phyloP scores from a whole-genome alignment of 2,797 vertebrate species.

The Euthynnus affinis region DNA sequence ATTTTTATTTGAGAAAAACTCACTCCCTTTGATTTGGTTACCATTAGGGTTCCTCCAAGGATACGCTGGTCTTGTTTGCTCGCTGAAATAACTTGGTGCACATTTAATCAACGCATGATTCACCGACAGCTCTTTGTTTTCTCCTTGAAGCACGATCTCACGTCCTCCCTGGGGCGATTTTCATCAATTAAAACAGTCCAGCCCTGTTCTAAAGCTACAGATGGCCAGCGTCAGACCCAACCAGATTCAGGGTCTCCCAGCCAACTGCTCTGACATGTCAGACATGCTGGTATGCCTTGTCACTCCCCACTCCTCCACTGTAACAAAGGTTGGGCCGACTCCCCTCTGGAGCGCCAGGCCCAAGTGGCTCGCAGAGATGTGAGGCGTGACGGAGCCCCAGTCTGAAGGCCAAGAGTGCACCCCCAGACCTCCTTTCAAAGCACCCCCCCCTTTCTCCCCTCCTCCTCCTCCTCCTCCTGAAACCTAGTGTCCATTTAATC shows the following conservation, averaged over 20 bases:
- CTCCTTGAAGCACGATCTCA: constrained; percentile 60
- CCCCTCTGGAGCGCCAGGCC: constrained; percentile 74
- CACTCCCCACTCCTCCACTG: constrained; percentile 79
- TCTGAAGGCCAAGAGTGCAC: constrained; percentile 79
- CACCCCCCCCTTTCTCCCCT: constrained; percentile 28
- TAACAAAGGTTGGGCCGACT: constrained; percentile 77
- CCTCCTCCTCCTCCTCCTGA: constrained; percentile 53
- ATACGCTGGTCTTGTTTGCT: constrained; percentile 61
- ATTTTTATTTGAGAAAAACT: constrained; percentile 68
- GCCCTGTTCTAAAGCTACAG: constrained; percentile 70
- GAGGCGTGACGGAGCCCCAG: constrained; percentile 81
- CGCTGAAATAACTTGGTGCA: constrained; percentile 61
- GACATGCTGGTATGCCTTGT: constrained; percentile 81
- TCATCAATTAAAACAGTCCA: constrained; percentile 73
- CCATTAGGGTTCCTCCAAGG: constrained; percentile 63
- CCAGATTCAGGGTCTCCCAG: constrained; percentile 73
- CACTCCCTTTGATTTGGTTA: constrained; percentile 58
- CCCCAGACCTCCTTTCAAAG: constrained; percentile 69
- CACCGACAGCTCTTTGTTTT: constrained; percentile 66
- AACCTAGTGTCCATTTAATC: constrained; percentile 81
- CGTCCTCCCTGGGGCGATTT: constrained; percentile 56
- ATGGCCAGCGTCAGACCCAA: constrained; percentile 72
- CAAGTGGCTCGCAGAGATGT: constrained; percentile 71
- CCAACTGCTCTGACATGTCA: constrained; percentile 83
- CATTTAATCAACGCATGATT: constrained; percentile 70